Evolutionary conservation across 2,113 vertebrate species (phyloP).

Genomic region (Leiothrix lutea): DNA sequence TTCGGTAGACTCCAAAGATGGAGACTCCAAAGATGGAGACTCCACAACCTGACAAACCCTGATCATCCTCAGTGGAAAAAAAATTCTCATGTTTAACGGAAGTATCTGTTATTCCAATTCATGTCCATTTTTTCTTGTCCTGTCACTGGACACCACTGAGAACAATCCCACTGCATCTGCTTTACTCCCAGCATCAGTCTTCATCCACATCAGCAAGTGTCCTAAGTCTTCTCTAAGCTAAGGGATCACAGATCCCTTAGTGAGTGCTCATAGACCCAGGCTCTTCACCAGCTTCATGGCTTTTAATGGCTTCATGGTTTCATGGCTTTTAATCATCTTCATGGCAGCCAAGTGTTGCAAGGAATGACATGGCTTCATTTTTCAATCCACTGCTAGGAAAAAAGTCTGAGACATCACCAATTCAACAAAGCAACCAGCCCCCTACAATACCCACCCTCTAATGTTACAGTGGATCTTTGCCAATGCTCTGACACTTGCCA

Average conservation of each 20-base stretch:
- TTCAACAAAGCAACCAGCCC: fast-evolving
- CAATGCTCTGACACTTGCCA: neutral
- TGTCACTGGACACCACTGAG: neutral
- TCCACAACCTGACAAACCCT: neutral
- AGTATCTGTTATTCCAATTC: neutral
- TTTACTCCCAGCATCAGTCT: neutral
- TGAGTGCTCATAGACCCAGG: too few species aligned
- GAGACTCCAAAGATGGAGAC: neutral
- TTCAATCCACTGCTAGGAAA: neutral
- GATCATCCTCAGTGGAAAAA: too few species aligned
- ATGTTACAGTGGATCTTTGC: neutral
- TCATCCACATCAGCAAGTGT: neutral
- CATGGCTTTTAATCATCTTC: neutral
- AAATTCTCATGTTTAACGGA: neutral
- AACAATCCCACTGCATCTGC: neutral
- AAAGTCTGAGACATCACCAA: neutral
- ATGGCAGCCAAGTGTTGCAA: neutral
- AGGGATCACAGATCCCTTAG: neutral
- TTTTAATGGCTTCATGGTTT: neutral
- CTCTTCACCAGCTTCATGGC: neutral
- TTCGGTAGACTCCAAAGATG: neutral
- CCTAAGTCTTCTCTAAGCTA: neutral
- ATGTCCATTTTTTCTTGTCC: neutral
- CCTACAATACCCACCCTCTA: neutral
- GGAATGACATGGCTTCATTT: neutral